These are phyloP conservation scores for Deilephila elpenor DNA, from an alignment of 2,888 invertebrate species.

Conservation along the genomic window DNA sequence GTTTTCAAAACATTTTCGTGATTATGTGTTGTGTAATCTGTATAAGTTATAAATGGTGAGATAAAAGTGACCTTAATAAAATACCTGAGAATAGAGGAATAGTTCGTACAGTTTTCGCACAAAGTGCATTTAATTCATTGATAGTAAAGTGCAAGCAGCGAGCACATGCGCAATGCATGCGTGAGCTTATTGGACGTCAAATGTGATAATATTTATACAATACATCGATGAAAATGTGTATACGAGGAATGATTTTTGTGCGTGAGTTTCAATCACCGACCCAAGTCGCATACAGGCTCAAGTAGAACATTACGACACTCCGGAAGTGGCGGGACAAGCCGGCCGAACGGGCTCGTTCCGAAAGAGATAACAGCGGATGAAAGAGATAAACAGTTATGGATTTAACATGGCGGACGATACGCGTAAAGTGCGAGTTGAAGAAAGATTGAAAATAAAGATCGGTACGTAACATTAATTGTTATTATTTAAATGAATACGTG, in stretches of 20 bases:
- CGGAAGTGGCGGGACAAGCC: conserved; percentile 83
- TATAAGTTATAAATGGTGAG: conserved; percentile 42
- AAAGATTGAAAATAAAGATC: conserved; percentile 97
- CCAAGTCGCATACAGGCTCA: conserved; percentile 69
- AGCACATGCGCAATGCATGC: conserved; percentile 78
- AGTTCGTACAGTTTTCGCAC: conserved; percentile 49
- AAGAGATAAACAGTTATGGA: conserved; percentile 89
- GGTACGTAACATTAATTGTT: conserved; percentile 86
- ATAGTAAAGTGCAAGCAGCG: conserved; percentile 69
- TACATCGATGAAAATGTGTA: conserved; percentile 58
- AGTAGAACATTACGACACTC: conserved; percentile 84
- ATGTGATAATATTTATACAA: conserved; percentile 51
- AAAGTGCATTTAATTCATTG: conserved; percentile 79
- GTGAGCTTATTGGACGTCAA: conserved; percentile 57
- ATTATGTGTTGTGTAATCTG: conserved; percentile 57
- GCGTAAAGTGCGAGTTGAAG: conserved; percentile 95
- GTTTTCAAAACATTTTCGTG: conserved; percentile 70
- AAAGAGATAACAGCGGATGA: conserved; percentile 85
- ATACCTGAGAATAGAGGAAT: conserved; percentile 36
- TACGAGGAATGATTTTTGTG: conserved; percentile 54
- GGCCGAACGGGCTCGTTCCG: conserved; percentile 83
- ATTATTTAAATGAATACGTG: conserved; percentile 38
- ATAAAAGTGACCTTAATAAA: conserved; percentile 31
- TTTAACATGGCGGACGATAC: conserved; percentile 96
- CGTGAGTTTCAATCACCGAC: conserved; percentile 58